Evolutionary conservation across 1,140 invertebrate genomes (phyloP).

Genomic region (Apis dorsata): DNA sequence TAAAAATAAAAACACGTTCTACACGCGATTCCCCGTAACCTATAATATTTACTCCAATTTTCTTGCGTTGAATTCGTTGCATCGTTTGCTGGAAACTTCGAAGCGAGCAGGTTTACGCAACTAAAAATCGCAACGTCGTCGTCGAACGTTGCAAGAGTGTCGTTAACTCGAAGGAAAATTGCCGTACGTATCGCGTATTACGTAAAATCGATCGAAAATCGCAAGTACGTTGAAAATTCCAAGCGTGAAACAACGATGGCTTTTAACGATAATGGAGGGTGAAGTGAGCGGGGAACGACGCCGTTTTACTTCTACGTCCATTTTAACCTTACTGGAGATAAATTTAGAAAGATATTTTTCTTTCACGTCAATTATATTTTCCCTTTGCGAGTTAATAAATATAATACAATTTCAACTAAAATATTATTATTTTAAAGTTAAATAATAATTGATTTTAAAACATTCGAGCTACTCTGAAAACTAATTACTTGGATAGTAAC

Average conservation of each 20-base stretch:
- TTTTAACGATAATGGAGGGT: not conserved
- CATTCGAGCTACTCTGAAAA: no score
- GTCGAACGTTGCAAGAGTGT: not conserved
- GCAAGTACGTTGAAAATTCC: not conserved
- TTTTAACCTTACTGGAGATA: no score
- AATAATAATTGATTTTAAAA: no score
- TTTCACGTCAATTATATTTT: no score
- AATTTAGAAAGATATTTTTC: no score
- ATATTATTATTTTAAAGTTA: no score
- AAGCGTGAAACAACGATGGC: not conserved
- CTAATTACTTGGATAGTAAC: no score
- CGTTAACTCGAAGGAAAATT: slow-evolving; percentile 19
- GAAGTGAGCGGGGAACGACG: not conserved
- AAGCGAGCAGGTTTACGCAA: slow-evolving; percentile 23
- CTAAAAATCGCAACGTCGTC: not conserved
- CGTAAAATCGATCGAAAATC: not conserved
- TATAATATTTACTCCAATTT: slow-evolving; percentile 32
- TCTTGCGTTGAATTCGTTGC: slow-evolving; percentile 11
- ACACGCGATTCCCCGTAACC: slow-evolving; percentile 15
- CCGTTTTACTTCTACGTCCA: not conserved
- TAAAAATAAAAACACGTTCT: not conserved
- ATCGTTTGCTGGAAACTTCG: slow-evolving; percentile 10
- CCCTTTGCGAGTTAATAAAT: no score
- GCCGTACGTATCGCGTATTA: not conserved
- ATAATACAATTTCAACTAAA: no score